Conservation (phyloP, 1,140 invertebrate species). For the Eriocheir sinensis region DNA sequence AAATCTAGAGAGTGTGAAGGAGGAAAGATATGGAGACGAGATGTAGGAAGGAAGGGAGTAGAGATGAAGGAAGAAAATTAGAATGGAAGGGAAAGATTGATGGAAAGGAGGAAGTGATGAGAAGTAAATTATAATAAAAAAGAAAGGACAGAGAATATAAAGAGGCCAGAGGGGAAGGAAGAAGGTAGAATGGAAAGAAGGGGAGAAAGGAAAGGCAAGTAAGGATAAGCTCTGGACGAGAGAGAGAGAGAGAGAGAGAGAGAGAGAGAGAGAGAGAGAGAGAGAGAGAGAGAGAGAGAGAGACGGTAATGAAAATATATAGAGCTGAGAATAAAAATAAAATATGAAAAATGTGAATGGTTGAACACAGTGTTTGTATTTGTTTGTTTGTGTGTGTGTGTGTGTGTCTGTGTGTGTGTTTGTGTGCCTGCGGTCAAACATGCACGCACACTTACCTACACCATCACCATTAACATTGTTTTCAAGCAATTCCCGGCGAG, state of each 20-base stretch:
- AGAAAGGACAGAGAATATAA: not conserved
- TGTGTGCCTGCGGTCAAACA: conserved; percentile 12
- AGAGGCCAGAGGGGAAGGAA: not conserved
- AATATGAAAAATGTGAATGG: too few species aligned
- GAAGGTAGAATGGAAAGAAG: not conserved
- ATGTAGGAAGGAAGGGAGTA: not conserved
- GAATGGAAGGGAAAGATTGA: not conserved
- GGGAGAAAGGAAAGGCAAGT: not conserved
- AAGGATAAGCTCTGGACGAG: too few species aligned
- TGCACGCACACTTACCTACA: not conserved
- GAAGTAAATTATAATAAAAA: too few species aligned
- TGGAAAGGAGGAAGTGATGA: not conserved
- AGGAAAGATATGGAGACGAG: not conserved
- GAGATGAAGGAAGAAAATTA: not conserved
- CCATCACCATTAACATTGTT: not conserved
- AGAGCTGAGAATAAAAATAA: too few species aligned
- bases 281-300: not conserved
- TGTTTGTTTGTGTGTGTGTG: conserved; percentile 32
- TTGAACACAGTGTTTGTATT: conserved; percentile 15
- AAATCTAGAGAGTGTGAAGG: not conserved
- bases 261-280: not conserved
- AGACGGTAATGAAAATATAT: too few species aligned
- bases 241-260: conserved; percentile 5
- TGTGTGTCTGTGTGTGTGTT: conserved; percentile 33
- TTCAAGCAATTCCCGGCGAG: not conserved